phyloP scores from a whole-genome alignment of 1,140 invertebrate genomes.

The Mercenaria mercenaria region DNA sequence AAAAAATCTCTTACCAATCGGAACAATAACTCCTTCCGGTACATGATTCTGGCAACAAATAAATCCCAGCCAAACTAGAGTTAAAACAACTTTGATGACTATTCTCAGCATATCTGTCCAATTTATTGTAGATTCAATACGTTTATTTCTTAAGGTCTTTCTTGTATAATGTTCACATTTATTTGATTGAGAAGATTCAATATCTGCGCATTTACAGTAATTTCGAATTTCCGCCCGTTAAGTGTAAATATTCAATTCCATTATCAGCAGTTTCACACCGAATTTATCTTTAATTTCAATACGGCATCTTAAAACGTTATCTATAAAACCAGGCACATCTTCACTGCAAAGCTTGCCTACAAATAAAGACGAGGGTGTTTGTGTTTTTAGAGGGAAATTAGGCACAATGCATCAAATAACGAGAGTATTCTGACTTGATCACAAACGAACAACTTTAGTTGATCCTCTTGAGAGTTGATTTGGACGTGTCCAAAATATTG shows the following conservation, averaged over 20 bases:
- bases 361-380: not conserved
- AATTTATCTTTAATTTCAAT: too few species aligned
- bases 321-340: not conserved
- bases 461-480: not conserved
- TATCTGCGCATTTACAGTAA: too few species aligned
- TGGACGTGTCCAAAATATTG: constrained; percentile 46
- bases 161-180: too few species aligned
- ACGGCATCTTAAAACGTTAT: not conserved
- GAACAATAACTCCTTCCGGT: constrained; percentile 50
- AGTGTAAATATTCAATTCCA: too few species aligned
- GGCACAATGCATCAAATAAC: constrained; percentile 21
- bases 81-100: too few species aligned
- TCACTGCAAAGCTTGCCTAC: not conserved
- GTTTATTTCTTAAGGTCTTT: too few species aligned
- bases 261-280: too few species aligned
- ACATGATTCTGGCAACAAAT: constrained; percentile 1
- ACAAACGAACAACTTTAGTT: constrained; percentile 32
- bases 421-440: constrained; percentile 26
- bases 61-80: too few species aligned
- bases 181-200: too few species aligned
- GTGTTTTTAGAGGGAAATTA: constrained; percentile 6
- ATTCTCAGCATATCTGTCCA: too few species aligned
- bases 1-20: constrained; percentile 31
- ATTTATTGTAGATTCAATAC: too few species aligned
- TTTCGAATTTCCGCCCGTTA: too few species aligned